phyloP scores from a whole-genome alignment of 2,797 vertebrate species.

The Sebastes paucispinis region DNA sequence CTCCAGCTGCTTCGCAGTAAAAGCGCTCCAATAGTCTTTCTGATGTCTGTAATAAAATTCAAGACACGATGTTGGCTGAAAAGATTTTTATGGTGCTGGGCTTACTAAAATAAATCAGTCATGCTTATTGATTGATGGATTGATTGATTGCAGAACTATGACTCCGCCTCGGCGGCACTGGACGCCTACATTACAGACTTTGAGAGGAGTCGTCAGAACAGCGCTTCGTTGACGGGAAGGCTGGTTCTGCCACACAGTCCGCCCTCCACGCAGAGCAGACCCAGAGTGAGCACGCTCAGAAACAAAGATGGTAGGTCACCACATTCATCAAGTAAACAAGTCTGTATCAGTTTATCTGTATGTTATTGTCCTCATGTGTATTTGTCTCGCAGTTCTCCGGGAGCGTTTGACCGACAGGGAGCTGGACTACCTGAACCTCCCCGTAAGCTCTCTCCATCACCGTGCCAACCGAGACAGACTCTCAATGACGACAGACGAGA shows the following conservation, averaged over 20 bases:
- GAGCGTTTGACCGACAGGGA: slow-evolving; percentile 76
- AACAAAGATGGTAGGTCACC: slow-evolving; percentile 77
- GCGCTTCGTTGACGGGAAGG: slow-evolving; percentile 52
- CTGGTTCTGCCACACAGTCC: slow-evolving; percentile 51
- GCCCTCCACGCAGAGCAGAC: background rate
- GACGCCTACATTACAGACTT: slow-evolving; percentile 92
- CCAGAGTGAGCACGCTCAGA: slow-evolving; percentile 32
- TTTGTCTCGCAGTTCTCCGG: slow-evolving; percentile 71
- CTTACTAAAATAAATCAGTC: background rate
- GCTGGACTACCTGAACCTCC: slow-evolving; percentile 75
- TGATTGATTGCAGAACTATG: slow-evolving; percentile 69
- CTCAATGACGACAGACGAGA: slow-evolving; percentile 90
- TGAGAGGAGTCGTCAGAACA: slow-evolving; percentile 67
- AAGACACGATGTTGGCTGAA: background rate
- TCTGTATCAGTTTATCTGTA: background rate
- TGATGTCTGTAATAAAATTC: background rate
- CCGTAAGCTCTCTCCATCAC: slow-evolving; percentile 53
- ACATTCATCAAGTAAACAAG: background rate
- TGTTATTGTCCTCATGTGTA: background rate
- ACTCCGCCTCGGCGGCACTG: slow-evolving; percentile 86
- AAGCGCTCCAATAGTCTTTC: background rate
- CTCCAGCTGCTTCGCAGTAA: background rate
- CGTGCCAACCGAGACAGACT: slow-evolving; percentile 76
- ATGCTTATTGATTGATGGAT: background rate
- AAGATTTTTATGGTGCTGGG: background rate